Evolutionary conservation across 2,113 vertebrate genomes (phyloP).

Genomic region (Melanocharis versteri): DNA sequence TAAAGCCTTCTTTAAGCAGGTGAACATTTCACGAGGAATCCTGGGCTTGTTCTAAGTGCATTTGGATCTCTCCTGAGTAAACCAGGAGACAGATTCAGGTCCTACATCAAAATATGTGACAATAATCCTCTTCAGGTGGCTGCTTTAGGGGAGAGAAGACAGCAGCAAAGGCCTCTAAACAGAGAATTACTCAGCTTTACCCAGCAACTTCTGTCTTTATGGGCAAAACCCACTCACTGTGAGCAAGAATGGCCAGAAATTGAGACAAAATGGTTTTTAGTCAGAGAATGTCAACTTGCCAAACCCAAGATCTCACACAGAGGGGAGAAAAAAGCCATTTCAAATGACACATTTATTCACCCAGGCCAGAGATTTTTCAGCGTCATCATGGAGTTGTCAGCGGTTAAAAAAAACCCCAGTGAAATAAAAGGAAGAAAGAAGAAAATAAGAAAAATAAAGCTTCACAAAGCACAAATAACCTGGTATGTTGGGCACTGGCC

Average conservation of each 20-base stretch:
- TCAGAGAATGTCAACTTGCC: neutral
- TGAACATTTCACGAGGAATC: neutral
- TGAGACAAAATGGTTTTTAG: neutral
- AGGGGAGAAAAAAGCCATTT: neutral
- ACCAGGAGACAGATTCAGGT: neutral
- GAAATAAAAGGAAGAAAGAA: neutral
- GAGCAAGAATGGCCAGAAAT: neutral
- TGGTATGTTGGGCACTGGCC: neutral
- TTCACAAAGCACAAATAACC: neutral
- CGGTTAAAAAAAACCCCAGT: accelerated
- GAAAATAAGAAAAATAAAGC: neutral
- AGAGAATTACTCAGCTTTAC: neutral
- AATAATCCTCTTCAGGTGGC: neutral
- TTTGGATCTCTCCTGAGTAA: neutral
- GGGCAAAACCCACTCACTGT: neutral
- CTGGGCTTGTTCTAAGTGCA: neutral
- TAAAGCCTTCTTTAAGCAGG: neutral
- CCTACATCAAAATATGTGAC: neutral
- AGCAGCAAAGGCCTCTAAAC: neutral
- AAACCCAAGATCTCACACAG: neutral
- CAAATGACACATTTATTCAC: neutral
- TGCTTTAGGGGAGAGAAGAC: neutral
- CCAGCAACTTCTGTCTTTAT: neutral
- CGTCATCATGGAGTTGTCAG: accelerated
- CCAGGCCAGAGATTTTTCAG: neutral